phyloP scores from a whole-genome alignment of 1,140 invertebrate species.

The Eurytemora carolleeae region DNA sequence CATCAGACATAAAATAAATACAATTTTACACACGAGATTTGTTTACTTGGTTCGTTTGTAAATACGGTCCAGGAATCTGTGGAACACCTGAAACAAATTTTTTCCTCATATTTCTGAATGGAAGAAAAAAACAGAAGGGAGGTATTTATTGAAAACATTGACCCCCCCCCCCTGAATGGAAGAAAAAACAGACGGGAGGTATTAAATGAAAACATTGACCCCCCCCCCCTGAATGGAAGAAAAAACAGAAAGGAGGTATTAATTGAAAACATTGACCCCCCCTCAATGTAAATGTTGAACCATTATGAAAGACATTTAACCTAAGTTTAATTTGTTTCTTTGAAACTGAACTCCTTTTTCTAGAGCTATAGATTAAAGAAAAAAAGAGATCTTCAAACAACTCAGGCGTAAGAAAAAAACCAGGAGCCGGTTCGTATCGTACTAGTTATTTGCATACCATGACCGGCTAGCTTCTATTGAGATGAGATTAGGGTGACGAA shows the following conservation, averaged over 20 bases:
- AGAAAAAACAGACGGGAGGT: not conserved
- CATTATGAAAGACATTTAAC: no score
- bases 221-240: not conserved
- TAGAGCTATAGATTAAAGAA: not conserved
- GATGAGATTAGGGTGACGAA: not conserved
- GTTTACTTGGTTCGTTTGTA: not conserved
- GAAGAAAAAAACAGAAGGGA: not conserved
- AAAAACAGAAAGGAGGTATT: no score
- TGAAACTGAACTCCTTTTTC: not conserved
- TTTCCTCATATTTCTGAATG: not conserved
- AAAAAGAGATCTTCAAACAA: not conserved
- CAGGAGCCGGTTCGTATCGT: not conserved
- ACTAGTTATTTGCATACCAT: not conserved
- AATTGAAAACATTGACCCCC: no score
- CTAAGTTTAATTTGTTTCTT: not conserved
- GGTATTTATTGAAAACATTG: not conserved
- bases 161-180: no score
- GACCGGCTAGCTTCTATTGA: not conserved
- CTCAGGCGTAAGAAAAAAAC: not conserved
- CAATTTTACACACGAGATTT: no score
- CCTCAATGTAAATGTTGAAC: no score
- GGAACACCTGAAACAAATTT: not conserved
- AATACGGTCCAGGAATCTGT: not conserved
- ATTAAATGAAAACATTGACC: not conserved
- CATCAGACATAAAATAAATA: no score